Base-by-base conservation (phyloP, 1,140 invertebrate species). In the Nasonia vitripennis region DNA sequence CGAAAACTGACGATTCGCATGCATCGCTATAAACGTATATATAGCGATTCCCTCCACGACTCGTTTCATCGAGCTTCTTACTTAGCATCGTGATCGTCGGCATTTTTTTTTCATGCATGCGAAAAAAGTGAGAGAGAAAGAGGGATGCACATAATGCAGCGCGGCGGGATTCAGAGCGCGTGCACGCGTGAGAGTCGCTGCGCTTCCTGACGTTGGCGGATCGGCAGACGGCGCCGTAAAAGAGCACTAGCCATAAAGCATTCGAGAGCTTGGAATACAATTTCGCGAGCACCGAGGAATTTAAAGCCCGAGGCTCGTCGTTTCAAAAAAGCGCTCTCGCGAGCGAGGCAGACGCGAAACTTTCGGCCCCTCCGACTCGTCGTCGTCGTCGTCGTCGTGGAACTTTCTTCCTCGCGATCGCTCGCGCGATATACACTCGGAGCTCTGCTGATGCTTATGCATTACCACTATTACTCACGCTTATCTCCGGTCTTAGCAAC, bases 401-500 rank as follows among this genome's bases (percentile, higher is more conserved):
- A 62, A 62, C 17, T 62, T 62, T 62, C 55, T 62, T 62, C 55
- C 17, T 62, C 17, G 11, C 27, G 27, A 1, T 27, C 27, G 27
- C 27, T 27, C 31, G 9, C 27, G 23, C 70, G 70, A 71, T 71
- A 71, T 71, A 14, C 23, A 71, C 70, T 71, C 11, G 31, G 27
- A 27, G 27, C 20, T 4, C 70, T 31, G 62, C 31, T 71, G 70
- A 71, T 71, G 10, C 70, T 71, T 31, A 34, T 71, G 70, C 70
- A 71, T 71, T 71, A 31, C 70, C 10, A 27, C 70, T 71, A 71
- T 71, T 71, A 71, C 70, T 71, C 70, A 71, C 7, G 70, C 70
- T 34, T 71, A 34, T 27, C 70, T 71, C 70, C 23, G 23, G 27
- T 10, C 10, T 71, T 31, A 31, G 31, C 70, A 31, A 34, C 31